Percentiles rank a stretch among this genome's conserved stretches.
These are phyloP conservation scores for Cotesia vestalis DNA, from an alignment of 1,140 invertebrate genomes.

Conservation along the genomic window DNA sequence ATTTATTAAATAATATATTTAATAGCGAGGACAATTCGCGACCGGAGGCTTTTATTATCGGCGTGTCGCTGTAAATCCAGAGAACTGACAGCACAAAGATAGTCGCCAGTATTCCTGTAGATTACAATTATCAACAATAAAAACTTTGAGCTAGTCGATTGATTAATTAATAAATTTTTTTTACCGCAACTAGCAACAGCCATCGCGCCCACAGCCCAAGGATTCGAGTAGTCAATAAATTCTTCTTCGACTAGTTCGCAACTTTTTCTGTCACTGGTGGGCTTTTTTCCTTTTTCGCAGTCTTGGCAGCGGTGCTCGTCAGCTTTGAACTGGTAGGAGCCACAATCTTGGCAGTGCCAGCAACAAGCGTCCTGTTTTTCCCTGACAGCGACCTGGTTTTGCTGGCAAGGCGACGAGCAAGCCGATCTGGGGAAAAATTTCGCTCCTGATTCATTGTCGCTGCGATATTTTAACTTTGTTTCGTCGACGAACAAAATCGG, in stretches of 20 bases:
- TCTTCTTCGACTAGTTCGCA: constrained; percentile 67
- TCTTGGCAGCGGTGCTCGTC: constrained; percentile 72
- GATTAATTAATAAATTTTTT: constrained; percentile 43
- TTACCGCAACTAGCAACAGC: constrained; percentile 53
- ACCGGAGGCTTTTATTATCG: constrained; percentile 71
- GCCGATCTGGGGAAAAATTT: constrained; percentile 61
- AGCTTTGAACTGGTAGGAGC: constrained; percentile 69
- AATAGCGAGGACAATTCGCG: constrained; percentile 60
- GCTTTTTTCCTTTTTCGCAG: constrained; percentile 66
- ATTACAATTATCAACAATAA: neutral
- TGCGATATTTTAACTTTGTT: constrained; percentile 53
- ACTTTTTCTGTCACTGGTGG: constrained; percentile 52
- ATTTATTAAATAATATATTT: neutral
- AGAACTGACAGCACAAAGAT: constrained; percentile 75
- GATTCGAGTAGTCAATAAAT: constrained; percentile 68
- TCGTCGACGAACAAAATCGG: constrained; percentile 57
- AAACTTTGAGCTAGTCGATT: neutral
- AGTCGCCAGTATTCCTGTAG: constrained; percentile 61
- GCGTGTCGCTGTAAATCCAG: constrained; percentile 66
- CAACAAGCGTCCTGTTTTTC: constrained; percentile 69
- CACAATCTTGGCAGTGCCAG: constrained; percentile 72
- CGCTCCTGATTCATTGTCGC: constrained; percentile 31
- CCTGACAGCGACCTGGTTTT: constrained; percentile 63
- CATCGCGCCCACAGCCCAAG: constrained; percentile 70
- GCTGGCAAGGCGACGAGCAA: constrained; percentile 63